phyloP scores from a whole-genome alignment of 2,797 vertebrate species.

The Dallia pectoralis region DNA sequence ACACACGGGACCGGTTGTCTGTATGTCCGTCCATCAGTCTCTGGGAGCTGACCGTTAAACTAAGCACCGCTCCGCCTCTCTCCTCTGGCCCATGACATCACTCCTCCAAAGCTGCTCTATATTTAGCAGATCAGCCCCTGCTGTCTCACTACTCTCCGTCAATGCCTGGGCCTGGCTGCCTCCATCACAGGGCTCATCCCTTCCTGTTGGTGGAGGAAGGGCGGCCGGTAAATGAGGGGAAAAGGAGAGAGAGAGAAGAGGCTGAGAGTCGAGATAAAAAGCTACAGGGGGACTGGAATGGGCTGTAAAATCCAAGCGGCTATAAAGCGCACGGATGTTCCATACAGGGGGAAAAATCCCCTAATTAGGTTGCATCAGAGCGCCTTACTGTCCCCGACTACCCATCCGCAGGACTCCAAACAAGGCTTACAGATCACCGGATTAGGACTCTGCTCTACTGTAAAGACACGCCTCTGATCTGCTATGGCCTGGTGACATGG shows the following conservation, averaged over 20 bases:
- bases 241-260: slow-evolving; percentile 20
- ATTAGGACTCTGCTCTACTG: not conserved
- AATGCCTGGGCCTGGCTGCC: slow-evolving; percentile 60
- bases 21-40: not conserved
- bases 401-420: not conserved
- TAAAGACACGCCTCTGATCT: not conserved
- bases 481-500: not conserved
- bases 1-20: not conserved
- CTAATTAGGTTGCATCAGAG: slow-evolving; percentile 2
- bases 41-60: slow-evolving; percentile 18
- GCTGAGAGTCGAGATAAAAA: not conserved
- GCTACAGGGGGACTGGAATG: slow-evolving; percentile 24
- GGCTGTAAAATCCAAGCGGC: slow-evolving; percentile 26
- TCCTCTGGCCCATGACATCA: slow-evolving; percentile 73
- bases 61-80: slow-evolving; percentile 41
- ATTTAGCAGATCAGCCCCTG: slow-evolving; percentile 71
- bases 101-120: slow-evolving; percentile 72
- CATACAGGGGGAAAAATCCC: not conserved
- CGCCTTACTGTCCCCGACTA: not conserved
- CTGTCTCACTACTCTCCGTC: slow-evolving; percentile 72
- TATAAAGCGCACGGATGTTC: slow-evolving; percentile 7
- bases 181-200: slow-evolving; percentile 53
- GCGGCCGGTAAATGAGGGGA: slow-evolving; percentile 10
- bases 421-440: not conserved
- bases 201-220: slow-evolving; percentile 23